Evolutionary conservation across 1,140 invertebrate species (phyloP), one percentile per base, ranked within the genome.

Genomic region (Zaprionus gabonicus): DNA sequence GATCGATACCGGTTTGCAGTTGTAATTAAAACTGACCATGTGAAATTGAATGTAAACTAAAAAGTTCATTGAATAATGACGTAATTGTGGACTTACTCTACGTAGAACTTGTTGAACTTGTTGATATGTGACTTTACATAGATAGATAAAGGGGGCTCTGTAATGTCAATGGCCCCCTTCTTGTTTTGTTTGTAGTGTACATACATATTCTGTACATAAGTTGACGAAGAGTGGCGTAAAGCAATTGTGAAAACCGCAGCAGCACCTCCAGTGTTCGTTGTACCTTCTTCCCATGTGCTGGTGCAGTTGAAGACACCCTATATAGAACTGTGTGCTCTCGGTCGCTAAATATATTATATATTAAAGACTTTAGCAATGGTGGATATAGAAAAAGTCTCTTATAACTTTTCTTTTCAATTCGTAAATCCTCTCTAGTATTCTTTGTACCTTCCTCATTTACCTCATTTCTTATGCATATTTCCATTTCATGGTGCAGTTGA

Each of bases 1-100:
- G 46, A 51, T 23, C 46, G 20, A 20, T 67, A 86, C 83, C 83
- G 84, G 84, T 87, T 87, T 64, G 12, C 36, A 6, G n/a, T 13
- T 44, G 31, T 64, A 84, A 84, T 84, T 84, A 85, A 46, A 46
- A 41, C 56, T 51, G 25, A 44, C 60, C 69, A 68, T 64, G 65
- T 62, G 63, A 28, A 28, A 51, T 46, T 5, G 27, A 65, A 38
- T 62, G 51, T 59, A 5, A 46, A 25, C 44, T 34, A 57, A 58
- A 49, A 68, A n/a, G 25, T 66, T 51, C 36, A 69, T 13, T 67
- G 17, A 66, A 38, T 71, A 25, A 31, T 75, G 64, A 51, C 67
- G 72, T 71, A 71, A 44, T 34, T 20, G 25, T 41, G 53, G 10
- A 38, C 59, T 34, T 49, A 55, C 58, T 44, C 58, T 44, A 10